These are phyloP conservation scores for Chlorodrepanis virens DNA, from an alignment of 2,113 vertebrate genomes.

Conservation along the genomic window DNA sequence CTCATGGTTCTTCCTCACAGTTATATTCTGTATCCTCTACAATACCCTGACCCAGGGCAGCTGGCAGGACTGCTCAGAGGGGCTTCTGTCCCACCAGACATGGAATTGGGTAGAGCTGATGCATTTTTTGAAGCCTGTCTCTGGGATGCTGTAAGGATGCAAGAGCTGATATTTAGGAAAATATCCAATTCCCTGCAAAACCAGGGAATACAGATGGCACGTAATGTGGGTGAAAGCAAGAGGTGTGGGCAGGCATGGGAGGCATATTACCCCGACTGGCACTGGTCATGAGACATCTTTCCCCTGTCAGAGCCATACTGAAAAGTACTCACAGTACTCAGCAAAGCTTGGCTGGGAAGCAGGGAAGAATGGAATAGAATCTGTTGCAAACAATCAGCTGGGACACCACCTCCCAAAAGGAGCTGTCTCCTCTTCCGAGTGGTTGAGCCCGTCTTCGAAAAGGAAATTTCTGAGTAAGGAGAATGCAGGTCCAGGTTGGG, in stretches of 20 bases:
- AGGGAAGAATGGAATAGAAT: background rate
- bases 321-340: background rate
- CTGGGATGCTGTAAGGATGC: background rate
- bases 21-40: background rate
- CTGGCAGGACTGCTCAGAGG: background rate
- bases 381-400: background rate
- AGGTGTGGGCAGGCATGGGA: background rate
- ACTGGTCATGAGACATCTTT: background rate
- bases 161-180: background rate
- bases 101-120: background rate
- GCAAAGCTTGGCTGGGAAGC: background rate
- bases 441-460: rapidly evolving
- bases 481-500: background rate
- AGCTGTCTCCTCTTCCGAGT: background rate
- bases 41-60: rapidly evolving
- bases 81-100: background rate
- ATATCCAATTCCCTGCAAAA: background rate
- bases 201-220: background rate
- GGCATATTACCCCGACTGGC: background rate
- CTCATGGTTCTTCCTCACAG: background rate
- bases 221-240: background rate
- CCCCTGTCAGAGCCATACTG: background rate
- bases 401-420: background rate
- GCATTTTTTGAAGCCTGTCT: background rate
- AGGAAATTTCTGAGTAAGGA: background rate